Evolutionary conservation across 1,140 invertebrate genomes (phyloP).

Genomic region (Drosophila pruinosa): DNA sequence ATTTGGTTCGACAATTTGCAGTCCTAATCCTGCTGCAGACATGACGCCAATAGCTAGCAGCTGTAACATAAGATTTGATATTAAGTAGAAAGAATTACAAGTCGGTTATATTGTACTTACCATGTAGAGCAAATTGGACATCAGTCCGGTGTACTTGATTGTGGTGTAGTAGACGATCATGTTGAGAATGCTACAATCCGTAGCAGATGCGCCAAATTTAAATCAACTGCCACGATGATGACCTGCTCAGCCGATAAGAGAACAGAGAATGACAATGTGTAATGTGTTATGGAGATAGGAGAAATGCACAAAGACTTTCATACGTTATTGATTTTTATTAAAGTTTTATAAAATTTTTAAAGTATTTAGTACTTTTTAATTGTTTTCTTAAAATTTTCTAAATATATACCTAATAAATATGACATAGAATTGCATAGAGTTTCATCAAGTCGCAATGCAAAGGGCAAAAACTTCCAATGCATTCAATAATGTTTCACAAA

Average conservation of each 20-base stretch:
- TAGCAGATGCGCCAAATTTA: constrained; percentile 45
- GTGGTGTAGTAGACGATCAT: constrained; percentile 74
- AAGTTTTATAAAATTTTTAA: constrained; percentile 46
- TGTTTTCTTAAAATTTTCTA: constrained; percentile 58
- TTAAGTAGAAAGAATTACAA: background rate
- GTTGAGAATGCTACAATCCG: constrained; percentile 47
- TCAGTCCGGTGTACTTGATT: constrained; percentile 66
- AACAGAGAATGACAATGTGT: background rate
- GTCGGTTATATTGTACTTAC: constrained; percentile 26
- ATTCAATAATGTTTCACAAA: constrained; percentile 59
- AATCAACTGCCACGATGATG: constrained; percentile 34
- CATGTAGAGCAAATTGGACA: constrained; percentile 74
- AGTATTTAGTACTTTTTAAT: constrained; percentile 53
- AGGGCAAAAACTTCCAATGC: constrained; percentile 33
- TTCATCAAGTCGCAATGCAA: constrained; percentile 58
- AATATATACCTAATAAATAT: constrained; percentile 63
- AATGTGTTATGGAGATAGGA: background rate
- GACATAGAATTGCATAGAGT: constrained; percentile 66
- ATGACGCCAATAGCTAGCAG: constrained; percentile 68
- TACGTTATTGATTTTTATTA: constrained; percentile 53
- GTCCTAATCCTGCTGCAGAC: constrained; percentile 56
- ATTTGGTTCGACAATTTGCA: constrained; percentile 63
- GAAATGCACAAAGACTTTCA: constrained; percentile 17
- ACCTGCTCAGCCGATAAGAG: constrained; percentile 45
- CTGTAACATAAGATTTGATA: constrained; percentile 26